Base-by-base conservation (phyloP, 2,888 invertebrate genomes). In the Agrochola macilenta region DNA sequence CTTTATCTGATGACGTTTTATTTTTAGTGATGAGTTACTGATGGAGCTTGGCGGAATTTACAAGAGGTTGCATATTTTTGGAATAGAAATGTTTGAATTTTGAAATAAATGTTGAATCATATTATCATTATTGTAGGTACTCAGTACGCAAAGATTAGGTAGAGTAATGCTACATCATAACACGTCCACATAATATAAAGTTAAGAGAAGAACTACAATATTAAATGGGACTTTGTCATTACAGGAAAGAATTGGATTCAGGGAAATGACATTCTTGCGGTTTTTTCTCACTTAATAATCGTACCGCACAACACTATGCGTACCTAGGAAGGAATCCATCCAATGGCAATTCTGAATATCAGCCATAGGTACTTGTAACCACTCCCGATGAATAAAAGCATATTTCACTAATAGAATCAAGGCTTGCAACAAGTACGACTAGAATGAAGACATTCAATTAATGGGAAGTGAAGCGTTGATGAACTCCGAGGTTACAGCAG, bases 1-100 rank as follows among this genome's bases (percentile, higher is more conserved):
- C 87, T 86, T 88, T 90, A 90, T 90, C 90, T 87, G 87, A 90
- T 90, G 90, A 87, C 87, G 89, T 88, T 78, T 78, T 83, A 80
- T 80, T 83, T 83, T 83, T 83, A 87, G 85, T 84, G 78, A 74
- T 74, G 73, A 74, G 64, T 83, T 83, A 72, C 57, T 72, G 83
- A 75, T 76, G 71, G 39, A 58, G 65, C 49, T 52, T 64, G 58
- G 68, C 73, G 69, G 76, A 81, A 54, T 82, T 66, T 79, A 71
- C 35, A 74, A 49, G 58, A 74, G 69, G 43, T 78, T 75, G 72
- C 35, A 66, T 73, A 52, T 26, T 49, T 63, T 72, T 65, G 72
- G 72, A 70, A 70, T 70, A 78, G 35, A 64, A 81, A 84, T 78
- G 26, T 68, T 65, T 72, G 39, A 12, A 61, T 84, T 78, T 73